Evolutionary conservation across 2,113 vertebrate genomes (phyloP).

Genomic region (Ptilonorhynchus violaceus): DNA sequence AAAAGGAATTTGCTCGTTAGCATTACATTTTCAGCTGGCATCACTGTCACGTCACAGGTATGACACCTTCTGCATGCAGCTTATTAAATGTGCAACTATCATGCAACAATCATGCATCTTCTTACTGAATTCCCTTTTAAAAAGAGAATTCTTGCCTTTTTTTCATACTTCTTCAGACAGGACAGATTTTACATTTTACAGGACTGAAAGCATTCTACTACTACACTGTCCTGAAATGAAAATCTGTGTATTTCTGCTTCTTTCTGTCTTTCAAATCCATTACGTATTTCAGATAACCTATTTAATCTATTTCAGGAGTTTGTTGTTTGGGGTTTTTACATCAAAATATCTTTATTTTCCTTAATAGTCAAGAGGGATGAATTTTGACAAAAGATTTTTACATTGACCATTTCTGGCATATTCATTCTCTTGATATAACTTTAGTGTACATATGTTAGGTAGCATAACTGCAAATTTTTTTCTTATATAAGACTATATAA

Average conservation of each 20-base stretch:
- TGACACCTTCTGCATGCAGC: background rate
- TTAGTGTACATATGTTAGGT: background rate
- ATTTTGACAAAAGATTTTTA: background rate
- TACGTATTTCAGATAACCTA: background rate
- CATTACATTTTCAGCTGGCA: background rate
- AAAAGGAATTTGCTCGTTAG: background rate
- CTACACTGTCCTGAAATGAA: background rate
- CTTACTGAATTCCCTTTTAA: background rate
- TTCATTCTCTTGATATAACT: background rate
- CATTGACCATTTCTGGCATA: background rate
- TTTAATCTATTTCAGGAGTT: background rate
- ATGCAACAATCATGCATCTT: background rate
- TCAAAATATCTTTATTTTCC: background rate
- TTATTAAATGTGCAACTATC: background rate
- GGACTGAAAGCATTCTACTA: background rate
- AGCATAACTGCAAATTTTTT: background rate
- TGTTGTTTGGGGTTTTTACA: background rate
- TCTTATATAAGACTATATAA: background rate
- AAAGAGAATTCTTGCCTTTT: background rate
- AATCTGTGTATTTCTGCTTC: background rate
- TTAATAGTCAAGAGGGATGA: background rate
- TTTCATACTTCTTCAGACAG: background rate
- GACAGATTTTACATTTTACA: background rate
- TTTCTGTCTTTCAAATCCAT: background rate
- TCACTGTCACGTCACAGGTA: fast-evolving